Evolutionary conservation across 2,113 vertebrate genomes (phyloP), one percentile per base, ranked within the genome.

Genomic region (Maccullochella peelii): DNA sequence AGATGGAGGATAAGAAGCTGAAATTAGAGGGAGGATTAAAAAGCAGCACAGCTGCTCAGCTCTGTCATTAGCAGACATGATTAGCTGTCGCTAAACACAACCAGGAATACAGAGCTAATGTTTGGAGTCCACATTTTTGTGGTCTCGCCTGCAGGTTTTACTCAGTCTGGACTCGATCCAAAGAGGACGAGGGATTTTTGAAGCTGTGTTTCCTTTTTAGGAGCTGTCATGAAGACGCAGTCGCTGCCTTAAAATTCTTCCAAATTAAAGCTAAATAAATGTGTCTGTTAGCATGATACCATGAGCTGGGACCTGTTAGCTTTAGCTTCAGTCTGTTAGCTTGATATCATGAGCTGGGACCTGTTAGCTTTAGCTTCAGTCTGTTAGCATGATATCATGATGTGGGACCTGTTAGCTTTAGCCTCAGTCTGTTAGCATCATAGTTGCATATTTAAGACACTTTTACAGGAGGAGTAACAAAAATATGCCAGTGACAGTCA

Each of bases 1-100:
- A 66, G 62, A 55, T 55, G 75, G 36, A 55, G 36, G 75, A 76
- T 71, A 79, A 83, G 62, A 68, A 12, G 33, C 68, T 2, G 40
- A 30, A 72, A 54, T 38, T 23, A 44, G 63, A 50, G 67, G 16
- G 27, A 10, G 42, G 8, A 49, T 52, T 52, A 12, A 52, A 73
- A 50, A 25, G 69, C 30, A 25, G 61, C 61, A 50, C 66, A 83
- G 73, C 80, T 71, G 47, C 3, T 61, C 63, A 27, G 23, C 83
- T 40, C 65, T 4, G 59, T 40, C 73, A 15, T 66, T 57, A 66
- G n/a, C 61, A 4, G 2, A 59, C 68, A 5, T 9, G 11, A 71
- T 52, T 70, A 70, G 47, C 67, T 40, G 70, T 25, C 5, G 7
- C n/a, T 73, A 73, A 73, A 42, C 36, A 27, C 36, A 57, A 58